A percentile compares a stretch with the other conserved stretches of the same genome.
These are phyloP conservation scores for Enteromius thamalakanensis DNA, from an alignment of 2,797 vertebrate genomes.

Conservation along the genomic window DNA sequence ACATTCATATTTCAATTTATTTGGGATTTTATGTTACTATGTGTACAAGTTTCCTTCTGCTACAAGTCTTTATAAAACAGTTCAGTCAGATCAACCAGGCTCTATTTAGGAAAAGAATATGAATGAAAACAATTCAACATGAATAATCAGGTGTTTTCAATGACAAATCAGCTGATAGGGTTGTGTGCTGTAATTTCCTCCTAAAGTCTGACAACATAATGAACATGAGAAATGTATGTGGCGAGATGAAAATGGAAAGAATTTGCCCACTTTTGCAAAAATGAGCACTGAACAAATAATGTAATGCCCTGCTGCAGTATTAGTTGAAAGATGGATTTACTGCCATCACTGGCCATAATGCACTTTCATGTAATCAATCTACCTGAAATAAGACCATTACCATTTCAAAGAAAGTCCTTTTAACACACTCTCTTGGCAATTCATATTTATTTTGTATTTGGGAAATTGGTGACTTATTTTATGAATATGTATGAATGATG, in stretches of 20 bases:
- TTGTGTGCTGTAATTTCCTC: slow-evolving; percentile 25
- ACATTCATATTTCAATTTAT: not conserved
- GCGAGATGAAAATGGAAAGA: slow-evolving; percentile 34
- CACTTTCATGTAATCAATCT: slow-evolving; percentile 14
- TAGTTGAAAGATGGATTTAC: slow-evolving; percentile 12
- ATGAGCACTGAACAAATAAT: slow-evolving; percentile 9
- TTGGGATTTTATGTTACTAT: not conserved
- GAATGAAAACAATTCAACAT: not conserved
- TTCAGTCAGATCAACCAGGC: not conserved
- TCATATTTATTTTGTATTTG: not conserved
- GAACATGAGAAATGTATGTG: slow-evolving; percentile 34
- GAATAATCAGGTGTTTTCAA: slow-evolving; percentile 33
- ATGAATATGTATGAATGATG: not conserved
- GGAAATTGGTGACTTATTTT: not conserved
- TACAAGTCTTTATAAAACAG: not conserved
- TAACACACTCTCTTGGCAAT: not conserved
- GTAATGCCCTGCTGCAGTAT: not conserved
- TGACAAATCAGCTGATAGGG: slow-evolving; percentile 18
- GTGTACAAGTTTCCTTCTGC: not conserved
- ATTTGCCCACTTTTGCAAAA: slow-evolving; percentile 12
- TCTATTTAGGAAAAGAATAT: not conserved
- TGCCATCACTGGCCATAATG: not conserved
- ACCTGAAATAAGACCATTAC: slow-evolving; percentile 21
- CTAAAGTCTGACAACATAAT: slow-evolving; percentile 4
- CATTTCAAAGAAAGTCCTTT: not conserved